Evolutionary conservation across 1,140 invertebrate species (phyloP).

Genomic region (Saxidomus purpurata): DNA sequence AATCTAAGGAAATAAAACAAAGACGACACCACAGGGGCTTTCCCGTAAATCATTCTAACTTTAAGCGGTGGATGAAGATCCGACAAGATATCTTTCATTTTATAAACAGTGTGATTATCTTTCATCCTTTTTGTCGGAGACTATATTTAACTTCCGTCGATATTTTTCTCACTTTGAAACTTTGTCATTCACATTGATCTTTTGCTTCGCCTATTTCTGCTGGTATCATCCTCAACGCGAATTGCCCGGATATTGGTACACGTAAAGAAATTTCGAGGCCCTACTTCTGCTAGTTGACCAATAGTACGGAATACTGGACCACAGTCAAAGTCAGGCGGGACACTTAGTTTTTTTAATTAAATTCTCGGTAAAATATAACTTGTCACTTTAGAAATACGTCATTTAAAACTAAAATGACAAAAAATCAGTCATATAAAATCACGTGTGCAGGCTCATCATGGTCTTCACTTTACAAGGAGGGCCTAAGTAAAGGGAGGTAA

Average conservation of each 20-base stretch:
- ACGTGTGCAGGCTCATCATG: no score
- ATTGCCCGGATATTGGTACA: slow-evolving; percentile 79
- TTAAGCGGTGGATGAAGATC: slow-evolving; percentile 78
- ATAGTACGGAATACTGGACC: slow-evolving; percentile 74
- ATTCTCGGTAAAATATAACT: no score
- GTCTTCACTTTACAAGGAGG: no score
- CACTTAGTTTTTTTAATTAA: no score
- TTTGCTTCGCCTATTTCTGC: slow-evolving; percentile 9
- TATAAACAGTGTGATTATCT: slow-evolving; percentile 75
- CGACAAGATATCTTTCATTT: slow-evolving; percentile 79
- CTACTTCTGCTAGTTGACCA: slow-evolving; percentile 76
- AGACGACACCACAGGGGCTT: slow-evolving; percentile 79
- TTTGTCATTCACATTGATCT: slow-evolving; percentile 68
- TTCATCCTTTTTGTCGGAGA: slow-evolving; percentile 77
- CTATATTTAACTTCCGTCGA: slow-evolving; percentile 79
- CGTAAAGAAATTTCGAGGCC: slow-evolving; percentile 80
- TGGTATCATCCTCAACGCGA: slow-evolving; percentile 56
- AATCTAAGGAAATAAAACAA: no score
- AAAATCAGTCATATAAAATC: no score
- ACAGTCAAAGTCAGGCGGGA: slow-evolving; percentile 79
- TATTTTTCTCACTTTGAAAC: slow-evolving; percentile 78
- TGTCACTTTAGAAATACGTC: no score
- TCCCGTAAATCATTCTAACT: slow-evolving; percentile 81
- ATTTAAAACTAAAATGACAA: no score
- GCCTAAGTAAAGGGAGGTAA: no score